Evolutionary conservation across 1,140 invertebrate species (phyloP), one percentile per base, ranked within the genome.

Genomic region (Colletes gigas): DNA sequence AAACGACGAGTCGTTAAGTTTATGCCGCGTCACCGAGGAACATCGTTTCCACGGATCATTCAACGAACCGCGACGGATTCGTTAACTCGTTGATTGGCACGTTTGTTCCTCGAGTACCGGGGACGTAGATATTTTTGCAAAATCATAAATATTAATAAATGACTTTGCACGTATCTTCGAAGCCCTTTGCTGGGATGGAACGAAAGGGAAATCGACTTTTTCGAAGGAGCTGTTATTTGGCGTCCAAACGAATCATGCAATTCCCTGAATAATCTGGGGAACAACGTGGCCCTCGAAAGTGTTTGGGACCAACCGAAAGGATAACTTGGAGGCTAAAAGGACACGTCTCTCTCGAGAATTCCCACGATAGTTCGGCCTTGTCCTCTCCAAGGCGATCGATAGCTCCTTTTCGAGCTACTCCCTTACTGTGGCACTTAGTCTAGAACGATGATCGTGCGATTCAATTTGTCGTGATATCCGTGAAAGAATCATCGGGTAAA

Each of bases 371-470:
- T 75, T 69, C 77, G 44, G 15, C 60, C 77, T 72, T 72, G 39
- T 75, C 62, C 47, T 72, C 62, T 7, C 2, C 3, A 19, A 19
- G 57, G 41, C 78, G 86, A 88, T 87, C 87, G 82, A 88, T 86
- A 79, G 60, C 52, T 62, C 75, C 74, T 83, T 80, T 84, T 85
- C 78, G 71, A 86, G 86, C 83, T 81, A 80, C 83, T 83, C 87
- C 72, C 83, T 71, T 78, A 83, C 86, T 74, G 74, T 74, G 50
- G 72, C 83, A 85, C 78, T 71, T 78, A 79, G 41, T 39, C 50
- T 54, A n/a, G 60, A 75, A 85, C 78, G 78, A 77, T 88, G 78
- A 81, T 74, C 75, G 75, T 55, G 71, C 83, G 69, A 87, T 85
- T 85, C 80, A 81, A 83, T 87, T 88, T 82, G 81, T 80, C 59